These are phyloP conservation scores for Macrotus californicus DNA, from an alignment of 2,113 vertebrate genomes.

Conservation along the genomic window DNA sequence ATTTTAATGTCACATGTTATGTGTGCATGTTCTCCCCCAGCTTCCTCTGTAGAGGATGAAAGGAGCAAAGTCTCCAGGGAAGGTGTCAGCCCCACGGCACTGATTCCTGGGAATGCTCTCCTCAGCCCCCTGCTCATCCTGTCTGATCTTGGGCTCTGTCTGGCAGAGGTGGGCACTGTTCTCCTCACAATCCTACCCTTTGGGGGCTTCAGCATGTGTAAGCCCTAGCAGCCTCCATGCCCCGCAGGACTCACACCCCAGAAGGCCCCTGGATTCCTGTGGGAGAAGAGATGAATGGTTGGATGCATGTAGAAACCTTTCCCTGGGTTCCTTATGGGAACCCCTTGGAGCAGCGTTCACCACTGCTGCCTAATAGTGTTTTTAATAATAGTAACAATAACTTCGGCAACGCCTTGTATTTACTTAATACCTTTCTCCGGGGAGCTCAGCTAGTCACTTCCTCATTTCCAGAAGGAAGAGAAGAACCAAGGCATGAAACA, in stretches of 20 bases:
- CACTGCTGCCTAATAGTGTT: background rate
- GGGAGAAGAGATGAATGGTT: background rate
- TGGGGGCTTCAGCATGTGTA: background rate
- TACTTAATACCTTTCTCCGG: constrained; percentile 46
- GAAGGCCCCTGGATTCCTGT: background rate
- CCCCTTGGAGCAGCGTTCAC: background rate
- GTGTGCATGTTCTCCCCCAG: background rate
- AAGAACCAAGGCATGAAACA: constrained; percentile 8
- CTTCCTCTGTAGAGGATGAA: background rate
- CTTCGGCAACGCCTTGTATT: background rate
- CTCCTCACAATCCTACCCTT: background rate
- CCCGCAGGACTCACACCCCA: background rate
- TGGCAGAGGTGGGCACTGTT: background rate
- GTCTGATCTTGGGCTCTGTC: background rate
- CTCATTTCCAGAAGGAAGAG: constrained; percentile 45
- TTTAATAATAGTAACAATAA: constrained; percentile 20
- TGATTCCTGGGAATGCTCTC: background rate
- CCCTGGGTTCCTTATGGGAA: background rate
- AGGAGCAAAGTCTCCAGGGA: background rate
- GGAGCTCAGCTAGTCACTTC: constrained; percentile 38
- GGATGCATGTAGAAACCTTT: background rate
- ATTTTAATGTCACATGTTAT: background rate
- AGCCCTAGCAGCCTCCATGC: background rate
- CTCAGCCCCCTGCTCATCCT: background rate
- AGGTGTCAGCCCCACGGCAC: background rate